Evolutionary conservation across 1,140 invertebrate genomes (phyloP).

Genomic region (Scaptomyza hsui): DNA sequence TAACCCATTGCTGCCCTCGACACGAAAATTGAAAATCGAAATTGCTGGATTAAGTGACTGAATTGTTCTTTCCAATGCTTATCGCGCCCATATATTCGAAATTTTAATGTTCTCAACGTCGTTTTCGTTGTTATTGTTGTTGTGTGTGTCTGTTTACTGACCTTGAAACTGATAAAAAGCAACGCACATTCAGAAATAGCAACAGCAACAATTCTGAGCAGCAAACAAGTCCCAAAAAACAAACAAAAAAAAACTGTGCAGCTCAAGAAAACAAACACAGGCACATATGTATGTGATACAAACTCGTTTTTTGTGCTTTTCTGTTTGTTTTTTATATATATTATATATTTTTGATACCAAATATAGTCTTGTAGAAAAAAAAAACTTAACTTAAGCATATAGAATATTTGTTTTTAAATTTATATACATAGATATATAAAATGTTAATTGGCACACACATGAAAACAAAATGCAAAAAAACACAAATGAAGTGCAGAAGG

Average conservation of each 20-base stretch:
- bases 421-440: constrained; percentile 8
- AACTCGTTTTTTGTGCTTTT: constrained; percentile 72
- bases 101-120: constrained; percentile 8
- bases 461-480: constrained; percentile 20
- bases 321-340: constrained; percentile 33
- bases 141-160: constrained; percentile 17
- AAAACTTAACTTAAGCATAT: constrained; percentile 41
- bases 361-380: constrained; percentile 44
- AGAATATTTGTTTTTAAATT: constrained; percentile 7
- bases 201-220: neutral
- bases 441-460: neutral
- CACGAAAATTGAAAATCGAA: constrained; percentile 8
- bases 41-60: constrained; percentile 8
- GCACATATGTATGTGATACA: constrained; percentile 31
- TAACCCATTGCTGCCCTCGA: constrained; percentile 11
- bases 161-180: constrained; percentile 47
- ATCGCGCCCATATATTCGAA: constrained; percentile 16
- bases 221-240: constrained; percentile 34
- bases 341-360: constrained; percentile 19
- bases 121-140: neutral
- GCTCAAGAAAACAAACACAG: constrained; percentile 35
- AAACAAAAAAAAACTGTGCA: constrained; percentile 33
- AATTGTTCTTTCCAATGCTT: constrained; percentile 30
- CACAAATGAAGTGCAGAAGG: constrained; percentile 1
- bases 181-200: constrained; percentile 24